Evolutionary conservation across 2,797 vertebrate species (phyloP).

Genomic region (Dipus sagitta): DNA sequence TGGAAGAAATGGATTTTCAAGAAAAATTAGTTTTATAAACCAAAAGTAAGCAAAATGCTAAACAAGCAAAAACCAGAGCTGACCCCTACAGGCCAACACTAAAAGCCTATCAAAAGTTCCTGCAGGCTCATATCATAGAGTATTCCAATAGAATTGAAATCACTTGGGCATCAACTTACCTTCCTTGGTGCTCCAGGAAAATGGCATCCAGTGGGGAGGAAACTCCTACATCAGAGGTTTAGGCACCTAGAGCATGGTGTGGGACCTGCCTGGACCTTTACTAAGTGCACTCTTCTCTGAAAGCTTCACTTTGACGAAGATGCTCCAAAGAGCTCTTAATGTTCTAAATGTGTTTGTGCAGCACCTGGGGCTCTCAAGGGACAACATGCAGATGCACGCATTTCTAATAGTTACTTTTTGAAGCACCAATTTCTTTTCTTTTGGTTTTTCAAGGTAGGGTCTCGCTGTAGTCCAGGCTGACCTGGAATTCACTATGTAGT

Average conservation of each 20-base stretch:
- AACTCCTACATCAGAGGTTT: not conserved
- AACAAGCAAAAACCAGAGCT: conserved; percentile 63
- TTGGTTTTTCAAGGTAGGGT: too few species aligned
- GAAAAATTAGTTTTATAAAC: not conserved
- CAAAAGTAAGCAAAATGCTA: not conserved
- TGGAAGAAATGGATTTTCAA: conserved; percentile 15
- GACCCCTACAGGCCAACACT: conserved; percentile 20
- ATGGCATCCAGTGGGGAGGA: not conserved
- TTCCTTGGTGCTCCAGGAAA: conserved; percentile 54
- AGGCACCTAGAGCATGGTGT: not conserved
- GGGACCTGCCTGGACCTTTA: conserved; percentile 40
- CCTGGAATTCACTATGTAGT: too few species aligned
- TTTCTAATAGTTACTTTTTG: conserved; percentile 59
- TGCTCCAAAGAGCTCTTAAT: conserved; percentile 36
- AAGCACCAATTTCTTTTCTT: conserved; percentile 22
- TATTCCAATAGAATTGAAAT: not conserved
- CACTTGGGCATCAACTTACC: conserved; percentile 6
- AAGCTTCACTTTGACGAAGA: conserved; percentile 46
- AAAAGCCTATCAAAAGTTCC: not conserved
- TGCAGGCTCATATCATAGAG: not conserved
- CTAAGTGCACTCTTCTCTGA: conserved; percentile 27
- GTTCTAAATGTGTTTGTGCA: conserved; percentile 34
- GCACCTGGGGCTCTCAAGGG: conserved; percentile 45
- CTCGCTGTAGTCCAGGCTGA: too few species aligned
- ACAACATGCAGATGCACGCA: not conserved